These are phyloP conservation scores for Nematopogon swammerdamellus DNA, from an alignment of 2,888 invertebrate genomes.

Conservation along the genomic window DNA sequence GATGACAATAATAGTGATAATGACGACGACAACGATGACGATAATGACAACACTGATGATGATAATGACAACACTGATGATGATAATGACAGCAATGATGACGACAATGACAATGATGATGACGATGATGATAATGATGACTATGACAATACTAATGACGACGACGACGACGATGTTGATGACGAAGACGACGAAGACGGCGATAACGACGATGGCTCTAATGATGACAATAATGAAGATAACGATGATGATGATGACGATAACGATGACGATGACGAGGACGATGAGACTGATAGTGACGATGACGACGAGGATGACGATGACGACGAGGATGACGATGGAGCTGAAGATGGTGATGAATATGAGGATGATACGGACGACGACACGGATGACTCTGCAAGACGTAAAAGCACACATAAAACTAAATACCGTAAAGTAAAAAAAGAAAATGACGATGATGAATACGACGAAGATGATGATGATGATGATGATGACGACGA, in stretches of 20 bases:
- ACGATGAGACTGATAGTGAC: conserved; percentile 25
- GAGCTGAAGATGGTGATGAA: conserved; percentile 34
- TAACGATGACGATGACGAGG: conserved; percentile 32
- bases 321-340: conserved; percentile 31
- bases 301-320: conserved; percentile 25
- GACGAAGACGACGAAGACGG: conserved; percentile 37
- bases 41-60: conserved; percentile 21
- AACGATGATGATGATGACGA: conserved; percentile 35
- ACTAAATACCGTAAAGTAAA: conserved; percentile 29
- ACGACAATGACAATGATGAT: conserved; percentile 34
- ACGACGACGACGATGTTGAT: conserved; percentile 41
- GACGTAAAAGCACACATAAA: conserved; percentile 24
- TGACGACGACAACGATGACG: conserved; percentile 29
- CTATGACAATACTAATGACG: conserved; percentile 35
- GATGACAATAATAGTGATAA: conserved; percentile 10
- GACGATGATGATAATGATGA: conserved; percentile 40
- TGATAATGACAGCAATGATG: conserved; percentile 17
- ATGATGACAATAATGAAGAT: conserved; percentile 43
- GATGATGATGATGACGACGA: conserved; percentile 39
- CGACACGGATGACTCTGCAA: conserved; percentile 36
- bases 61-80: conserved; percentile 28
- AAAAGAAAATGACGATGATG: conserved; percentile 32
- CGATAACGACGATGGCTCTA: conserved; percentile 26
- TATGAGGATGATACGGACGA: conserved; percentile 29
- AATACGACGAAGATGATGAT: conserved; percentile 48